Evolutionary conservation across 2,797 vertebrate genomes (phyloP).

Genomic region (Lagorchestes hirsutus): DNA sequence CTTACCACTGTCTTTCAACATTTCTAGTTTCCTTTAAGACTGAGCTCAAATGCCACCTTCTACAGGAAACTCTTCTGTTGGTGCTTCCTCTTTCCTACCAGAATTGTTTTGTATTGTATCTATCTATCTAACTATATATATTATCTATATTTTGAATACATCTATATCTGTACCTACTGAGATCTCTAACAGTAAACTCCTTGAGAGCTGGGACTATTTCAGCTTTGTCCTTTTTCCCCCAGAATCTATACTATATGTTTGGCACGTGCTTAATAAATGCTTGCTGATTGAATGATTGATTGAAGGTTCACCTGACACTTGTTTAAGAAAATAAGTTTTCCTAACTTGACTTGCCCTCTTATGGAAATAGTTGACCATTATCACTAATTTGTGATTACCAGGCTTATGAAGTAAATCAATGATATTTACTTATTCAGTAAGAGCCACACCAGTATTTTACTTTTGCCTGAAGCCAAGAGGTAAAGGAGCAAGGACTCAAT

Average conservation of each 20-base stretch:
- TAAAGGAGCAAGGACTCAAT: neutral
- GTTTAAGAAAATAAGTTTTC: neutral
- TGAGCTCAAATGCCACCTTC: neutral
- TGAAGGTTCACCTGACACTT: neutral
- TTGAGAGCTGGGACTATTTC: neutral
- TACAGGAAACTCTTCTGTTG: neutral
- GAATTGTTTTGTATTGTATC: neutral
- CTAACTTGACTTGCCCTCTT: slow-evolving; percentile 5
- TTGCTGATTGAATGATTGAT: neutral
- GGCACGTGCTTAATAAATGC: neutral
- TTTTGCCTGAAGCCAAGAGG: neutral
- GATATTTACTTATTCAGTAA: neutral
- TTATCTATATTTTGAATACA: neutral
- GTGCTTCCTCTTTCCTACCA: neutral
- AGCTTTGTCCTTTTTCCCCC: neutral
- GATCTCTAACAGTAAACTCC: neutral
- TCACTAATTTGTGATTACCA: neutral
- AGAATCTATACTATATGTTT: neutral
- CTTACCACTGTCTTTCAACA: neutral
- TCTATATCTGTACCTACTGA: neutral
- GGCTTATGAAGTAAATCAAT: neutral
- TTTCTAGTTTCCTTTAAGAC: neutral
- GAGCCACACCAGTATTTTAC: neutral
- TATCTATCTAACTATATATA: neutral
- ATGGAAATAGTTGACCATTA: neutral